These are phyloP conservation scores for Drosophila formosana DNA, from an alignment of 2,888 invertebrate species.

Conservation along the genomic window DNA sequence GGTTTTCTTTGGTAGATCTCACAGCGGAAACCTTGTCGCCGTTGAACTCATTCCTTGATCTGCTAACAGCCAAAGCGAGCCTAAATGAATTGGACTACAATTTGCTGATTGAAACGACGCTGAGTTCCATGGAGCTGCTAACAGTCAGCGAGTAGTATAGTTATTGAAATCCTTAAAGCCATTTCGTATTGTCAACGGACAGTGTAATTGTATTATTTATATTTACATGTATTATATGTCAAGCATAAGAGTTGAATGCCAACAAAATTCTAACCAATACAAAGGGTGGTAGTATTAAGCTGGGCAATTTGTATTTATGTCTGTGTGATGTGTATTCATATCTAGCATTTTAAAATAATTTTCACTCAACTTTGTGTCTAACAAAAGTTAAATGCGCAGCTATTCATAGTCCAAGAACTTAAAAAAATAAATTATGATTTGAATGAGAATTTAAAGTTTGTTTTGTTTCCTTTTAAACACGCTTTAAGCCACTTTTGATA, in stretches of 20 bases:
- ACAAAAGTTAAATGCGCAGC: slow-evolving; percentile 5
- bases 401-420: neutral
- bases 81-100: slow-evolving; percentile 94
- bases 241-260: slow-evolving; percentile 52
- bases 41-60: slow-evolving; percentile 93
- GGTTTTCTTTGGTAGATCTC: slow-evolving; percentile 86
- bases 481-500: neutral
- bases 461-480: neutral
- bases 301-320: neutral
- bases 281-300: neutral
- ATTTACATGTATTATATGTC: slow-evolving; percentile 25
- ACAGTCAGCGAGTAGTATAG: slow-evolving; percentile 54
- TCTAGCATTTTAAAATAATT: neutral
- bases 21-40: slow-evolving; percentile 92
- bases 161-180: neutral
- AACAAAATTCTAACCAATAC: neutral
- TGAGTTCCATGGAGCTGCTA: slow-evolving; percentile 83
- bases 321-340: slow-evolving; percentile 2
- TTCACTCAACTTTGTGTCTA: neutral
- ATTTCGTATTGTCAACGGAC: neutral
- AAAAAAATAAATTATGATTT: slow-evolving; percentile 1
- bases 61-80: slow-evolving; percentile 94
- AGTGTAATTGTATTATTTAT: slow-evolving; percentile 21
- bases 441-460: neutral
- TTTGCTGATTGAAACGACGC: slow-evolving; percentile 92